These are phyloP conservation scores for Penaeus chinensis DNA, from an alignment of 1,140 invertebrate species.

Conservation along the genomic window DNA sequence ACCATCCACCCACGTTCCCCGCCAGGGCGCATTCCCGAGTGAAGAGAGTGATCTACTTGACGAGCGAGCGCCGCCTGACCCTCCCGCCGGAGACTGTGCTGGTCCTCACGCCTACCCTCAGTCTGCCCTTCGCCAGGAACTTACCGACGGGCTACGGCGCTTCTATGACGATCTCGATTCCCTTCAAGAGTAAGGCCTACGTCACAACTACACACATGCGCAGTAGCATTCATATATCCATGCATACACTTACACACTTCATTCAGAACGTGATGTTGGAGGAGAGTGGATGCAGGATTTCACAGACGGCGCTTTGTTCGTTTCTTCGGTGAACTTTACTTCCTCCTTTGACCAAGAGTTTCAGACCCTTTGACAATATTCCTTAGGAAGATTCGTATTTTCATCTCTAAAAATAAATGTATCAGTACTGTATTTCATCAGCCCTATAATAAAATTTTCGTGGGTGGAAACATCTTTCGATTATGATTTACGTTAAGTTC, in stretches of 20 bases:
- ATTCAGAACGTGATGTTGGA: no score
- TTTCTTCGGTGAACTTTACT: no score
- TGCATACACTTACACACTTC: not conserved
- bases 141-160: slow-evolving; percentile 86
- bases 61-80: slow-evolving; percentile 72
- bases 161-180: slow-evolving; percentile 85
- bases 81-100: slow-evolving; percentile 83
- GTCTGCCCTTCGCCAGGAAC: slow-evolving; percentile 84
- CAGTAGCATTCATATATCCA: not conserved
- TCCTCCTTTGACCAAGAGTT: no score
- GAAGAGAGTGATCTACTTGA: slow-evolving; percentile 42
- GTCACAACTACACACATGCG: not conserved
- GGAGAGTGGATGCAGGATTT: no score
- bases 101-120: slow-evolving; percentile 82
- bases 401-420: no score
- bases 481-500: no score
- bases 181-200: slow-evolving; percentile 82
- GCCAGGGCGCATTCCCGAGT: not conserved
- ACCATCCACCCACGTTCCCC: not conserved
- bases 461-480: no score
- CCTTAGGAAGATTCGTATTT: no score
- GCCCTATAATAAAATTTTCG: no score
- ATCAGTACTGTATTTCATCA: no score
- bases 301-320: no score
- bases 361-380: no score